Evolutionary conservation across 2,888 invertebrate species (phyloP).

Genomic region (Temnothorax unifasciatus): DNA sequence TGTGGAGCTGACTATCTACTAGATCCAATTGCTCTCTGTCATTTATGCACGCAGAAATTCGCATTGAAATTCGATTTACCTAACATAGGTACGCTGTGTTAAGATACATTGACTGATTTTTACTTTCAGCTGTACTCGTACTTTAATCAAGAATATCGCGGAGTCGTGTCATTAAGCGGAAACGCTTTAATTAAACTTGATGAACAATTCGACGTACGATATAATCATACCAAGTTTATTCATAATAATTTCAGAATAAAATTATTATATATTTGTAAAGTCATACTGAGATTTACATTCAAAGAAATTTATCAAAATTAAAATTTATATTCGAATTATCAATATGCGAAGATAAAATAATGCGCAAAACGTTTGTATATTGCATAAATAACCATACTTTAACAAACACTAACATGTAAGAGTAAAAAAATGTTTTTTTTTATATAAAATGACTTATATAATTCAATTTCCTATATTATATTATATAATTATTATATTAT

Average conservation of each 20-base stretch:
- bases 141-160: not conserved
- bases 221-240: not conserved
- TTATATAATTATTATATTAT: too few relatives aligned
- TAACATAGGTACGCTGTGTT: conserved; percentile 46
- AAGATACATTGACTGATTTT: conserved; percentile 56
- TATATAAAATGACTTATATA: not conserved
- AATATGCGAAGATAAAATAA: not conserved
- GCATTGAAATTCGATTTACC: conserved; percentile 78
- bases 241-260: not conserved
- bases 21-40: conserved; percentile 69
- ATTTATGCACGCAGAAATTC: conserved; percentile 71
- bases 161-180: not conserved
- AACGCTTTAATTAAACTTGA: not conserved
- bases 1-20: conserved; percentile 73
- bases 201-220: not conserved
- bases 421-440: not conserved
- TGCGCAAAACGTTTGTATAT: not conserved
- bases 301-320: not conserved
- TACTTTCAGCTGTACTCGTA: conserved; percentile 55
- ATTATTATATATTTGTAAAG: not conserved
- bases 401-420: not conserved
- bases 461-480: not conserved
- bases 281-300: not conserved
- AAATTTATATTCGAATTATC: not conserved
- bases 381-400: not conserved